Base-by-base conservation (phyloP, 2,888 invertebrate species). In the Philaethria dido region DNA sequence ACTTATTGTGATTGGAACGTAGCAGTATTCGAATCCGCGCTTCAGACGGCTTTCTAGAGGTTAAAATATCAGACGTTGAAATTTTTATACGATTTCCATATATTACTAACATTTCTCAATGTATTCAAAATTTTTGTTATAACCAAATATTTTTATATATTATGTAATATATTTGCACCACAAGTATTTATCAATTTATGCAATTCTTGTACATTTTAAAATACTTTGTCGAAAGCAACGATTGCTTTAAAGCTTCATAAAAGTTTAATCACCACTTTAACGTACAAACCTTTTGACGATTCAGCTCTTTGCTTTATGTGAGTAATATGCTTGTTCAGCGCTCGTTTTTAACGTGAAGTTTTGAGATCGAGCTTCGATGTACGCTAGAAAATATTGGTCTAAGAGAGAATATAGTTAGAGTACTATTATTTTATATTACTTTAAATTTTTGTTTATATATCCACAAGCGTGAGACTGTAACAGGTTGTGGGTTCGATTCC, bases 241-340 rank as follows among this genome's bases (percentile, higher is more conserved):
- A n/a, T 42, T 9, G 42, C 57, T 42, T 57, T 57, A 42, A 57
- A 57, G 57, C 42, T 57, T 25, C 22, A 57, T 42, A 57, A 57
- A 57, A 57, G 25, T 42, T 25, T 42, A 25, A 57, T 57, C 57
- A 42, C 57, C 57, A 57, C 57, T 57, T 57, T 42, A 25, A 25
- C 42, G 57, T 57, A 25, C 42, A n/a, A 22, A 57, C 57, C 39
- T 57, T 42, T 42, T 42, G 42, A 57, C 42, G 42, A 57, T 57
- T 57, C 57, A 57, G 57, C 57, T 57, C 16, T 25, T 22, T 42
- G 57, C 57, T 57, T 57, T 57, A 57, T 57, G 42, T 57, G 22
- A 22, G 57, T 42, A 42, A 57, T 42, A 57, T 25, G 25, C 39
- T 57, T 57, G 42, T 57, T 57, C 57, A 57, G 57, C 22, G n/a